phyloP scores from a whole-genome alignment of 1,140 invertebrate species.

The Bilobella aurantiaca region DNA sequence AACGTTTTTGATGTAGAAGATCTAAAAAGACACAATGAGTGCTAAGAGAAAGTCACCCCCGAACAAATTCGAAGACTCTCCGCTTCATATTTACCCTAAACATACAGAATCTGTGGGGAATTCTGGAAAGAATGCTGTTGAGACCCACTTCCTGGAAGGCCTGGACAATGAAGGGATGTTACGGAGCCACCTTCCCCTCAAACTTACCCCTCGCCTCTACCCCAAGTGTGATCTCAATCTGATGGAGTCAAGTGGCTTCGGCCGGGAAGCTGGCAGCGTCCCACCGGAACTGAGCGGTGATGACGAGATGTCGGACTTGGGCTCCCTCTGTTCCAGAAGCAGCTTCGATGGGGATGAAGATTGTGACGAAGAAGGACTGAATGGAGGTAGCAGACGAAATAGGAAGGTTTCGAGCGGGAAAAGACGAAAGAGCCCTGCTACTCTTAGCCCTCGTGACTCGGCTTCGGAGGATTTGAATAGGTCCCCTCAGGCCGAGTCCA shows the following conservation, averaged over 20 bases:
- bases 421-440: not conserved
- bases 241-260: not conserved
- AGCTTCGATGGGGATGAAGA: slow-evolving; percentile 17
- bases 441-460: not conserved
- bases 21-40: slow-evolving; percentile 23
- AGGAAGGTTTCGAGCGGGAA: not conserved
- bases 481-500: slow-evolving; percentile 12
- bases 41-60: slow-evolving; percentile 34
- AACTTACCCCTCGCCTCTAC: not conserved
- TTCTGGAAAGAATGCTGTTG: too few relatives aligned
- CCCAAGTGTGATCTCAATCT: not conserved
- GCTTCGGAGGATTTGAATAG: slow-evolving; percentile 14
- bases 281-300: slow-evolving; percentile 26
- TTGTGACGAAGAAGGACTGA: not conserved
- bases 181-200: slow-evolving; percentile 1
- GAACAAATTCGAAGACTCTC: slow-evolving; percentile 33
- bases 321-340: slow-evolving; percentile 20
- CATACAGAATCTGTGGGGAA: not conserved
- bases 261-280: not conserved
- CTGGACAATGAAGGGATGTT: not conserved
- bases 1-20: not conserved
- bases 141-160: not conserved
- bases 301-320: slow-evolving; percentile 29
- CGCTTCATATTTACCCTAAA: not conserved
- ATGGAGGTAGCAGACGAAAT: not conserved